Conservation (phyloP, 1,140 invertebrate genomes). For the Neoseiulus cucumeris region DNA sequence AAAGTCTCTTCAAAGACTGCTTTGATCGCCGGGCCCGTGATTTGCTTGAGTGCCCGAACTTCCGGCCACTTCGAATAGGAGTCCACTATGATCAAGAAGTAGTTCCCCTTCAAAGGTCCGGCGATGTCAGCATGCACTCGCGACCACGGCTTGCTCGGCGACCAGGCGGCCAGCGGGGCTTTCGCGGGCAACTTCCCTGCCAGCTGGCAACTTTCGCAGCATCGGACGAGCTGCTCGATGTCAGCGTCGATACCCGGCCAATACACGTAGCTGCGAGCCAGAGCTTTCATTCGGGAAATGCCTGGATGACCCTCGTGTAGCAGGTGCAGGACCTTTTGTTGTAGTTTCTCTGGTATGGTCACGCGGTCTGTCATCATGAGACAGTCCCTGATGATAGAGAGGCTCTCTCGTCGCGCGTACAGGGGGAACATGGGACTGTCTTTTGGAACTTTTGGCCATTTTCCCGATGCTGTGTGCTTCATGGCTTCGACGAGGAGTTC, state of each 20-base stretch:
- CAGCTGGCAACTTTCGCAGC: constrained; percentile 27
- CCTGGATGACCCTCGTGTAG: constrained; percentile 23
- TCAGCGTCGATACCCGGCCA: constrained; percentile 25
- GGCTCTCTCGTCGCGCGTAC: neutral
- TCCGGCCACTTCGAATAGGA: constrained; percentile 32
- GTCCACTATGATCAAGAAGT: constrained; percentile 29
- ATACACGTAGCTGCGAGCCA: constrained; percentile 23
- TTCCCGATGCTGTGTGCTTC: neutral
- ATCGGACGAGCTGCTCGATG: constrained; percentile 25
- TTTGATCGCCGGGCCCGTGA: constrained; percentile 8
- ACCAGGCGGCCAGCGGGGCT: constrained; percentile 16
- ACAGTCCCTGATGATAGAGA: neutral
- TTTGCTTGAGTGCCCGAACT: constrained; percentile 23
- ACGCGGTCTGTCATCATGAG: constrained; percentile 9
- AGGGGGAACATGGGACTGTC: neutral
- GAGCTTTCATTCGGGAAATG: constrained; percentile 23
- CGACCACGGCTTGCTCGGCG: constrained; percentile 21
- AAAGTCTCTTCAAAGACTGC: constrained; percentile 15
- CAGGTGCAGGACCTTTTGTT: constrained; percentile 19
- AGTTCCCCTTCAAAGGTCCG: constrained; percentile 24
- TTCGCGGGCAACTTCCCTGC: constrained; percentile 13
- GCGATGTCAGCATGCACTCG: constrained; percentile 28
- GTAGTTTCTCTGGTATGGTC: constrained; percentile 20
- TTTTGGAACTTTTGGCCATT: neutral
- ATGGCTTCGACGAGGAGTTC: neutral